Evolutionary conservation across 1,140 invertebrate genomes (phyloP), one percentile per base, ranked within the genome.

Genomic region (Cephus cinctus): DNA sequence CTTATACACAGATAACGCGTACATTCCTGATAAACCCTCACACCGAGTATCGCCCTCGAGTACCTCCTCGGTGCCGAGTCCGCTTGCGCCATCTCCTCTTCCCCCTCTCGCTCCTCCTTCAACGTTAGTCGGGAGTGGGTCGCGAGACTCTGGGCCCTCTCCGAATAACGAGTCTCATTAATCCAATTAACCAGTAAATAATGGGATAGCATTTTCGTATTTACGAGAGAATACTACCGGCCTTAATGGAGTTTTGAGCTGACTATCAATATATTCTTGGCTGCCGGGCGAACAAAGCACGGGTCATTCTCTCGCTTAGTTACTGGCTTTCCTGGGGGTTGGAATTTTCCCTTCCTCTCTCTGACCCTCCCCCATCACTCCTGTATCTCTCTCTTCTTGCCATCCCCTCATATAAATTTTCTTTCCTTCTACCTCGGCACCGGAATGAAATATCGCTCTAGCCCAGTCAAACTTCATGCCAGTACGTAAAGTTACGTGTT

Each of bases 181-280:
- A 77, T 77, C 75, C 75, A 77, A 77, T 77, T 77, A 76, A 77
- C 73, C 75, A 75, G 75, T 77, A 77, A 77, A 75, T 77, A 77
- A 77, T 77, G 75, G 72, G 66, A 71, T 72, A 69, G 75, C 73
- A 71, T 74, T 75, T 74, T 74, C 72, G 73, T 74, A 77, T 77
- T 77, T 77, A 77, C 73, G 60, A 64, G 57, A 65, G 66, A 67
- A 69, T 69, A 65, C 65, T 61, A 56, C 55, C 53, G 59, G 61
- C 62, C 64, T 65, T 76, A 76, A 76, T 76, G 73, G 73, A 75
- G 67, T 76, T 76, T 75, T 76, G 74, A 76, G 74, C 74, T 65
- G 72, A 75, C 74, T 75, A 76, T 76, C 73, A 76, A 75, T 76
- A 76, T 75, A 75, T 75, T 75, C 69, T 72, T 71, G 63, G 63